Percentiles rank a stretch among this genome's conserved stretches.
Evolutionary conservation across 2,888 invertebrate genomes (phyloP).

Genomic region (Drosophila koepferae): DNA sequence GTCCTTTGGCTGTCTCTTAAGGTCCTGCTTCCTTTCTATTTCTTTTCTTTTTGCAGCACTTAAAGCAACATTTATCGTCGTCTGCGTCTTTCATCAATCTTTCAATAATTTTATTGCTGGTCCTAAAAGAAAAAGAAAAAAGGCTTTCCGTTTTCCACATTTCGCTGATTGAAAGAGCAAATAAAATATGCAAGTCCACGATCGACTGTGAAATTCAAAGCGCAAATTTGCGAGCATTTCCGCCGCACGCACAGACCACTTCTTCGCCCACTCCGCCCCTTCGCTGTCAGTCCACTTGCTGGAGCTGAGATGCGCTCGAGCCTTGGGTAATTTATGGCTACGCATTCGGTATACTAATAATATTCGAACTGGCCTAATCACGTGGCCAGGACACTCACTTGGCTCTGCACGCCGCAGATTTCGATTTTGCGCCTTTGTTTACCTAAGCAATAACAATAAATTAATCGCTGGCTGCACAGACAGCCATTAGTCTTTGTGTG

Average conservation of each 20-base stretch:
- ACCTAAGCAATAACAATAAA: conserved; percentile 81
- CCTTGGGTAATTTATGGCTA: conserved; percentile 75
- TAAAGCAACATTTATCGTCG: conserved; percentile 37
- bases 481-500: conserved; percentile 65
- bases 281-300: not conserved
- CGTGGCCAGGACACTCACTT: conserved; percentile 14
- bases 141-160: conserved; percentile 60
- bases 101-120: conserved; percentile 65
- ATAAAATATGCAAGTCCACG: conserved; percentile 78
- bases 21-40: conserved; percentile 5
- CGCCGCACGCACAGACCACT: conserved; percentile 64
- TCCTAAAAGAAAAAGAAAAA: conserved; percentile 14
- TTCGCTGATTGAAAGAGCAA: conserved; percentile 70
- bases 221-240: conserved; percentile 73
- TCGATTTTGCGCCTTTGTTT: conserved; percentile 73
- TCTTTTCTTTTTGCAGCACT: conserved; percentile 7
- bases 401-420: conserved; percentile 13
- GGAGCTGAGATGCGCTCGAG: conserved; percentile 63
- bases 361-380: conserved; percentile 59
- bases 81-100: conserved; percentile 59
- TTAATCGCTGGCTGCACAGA: conserved; percentile 60
- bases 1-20: conserved; percentile 39
- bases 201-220: conserved; percentile 68
- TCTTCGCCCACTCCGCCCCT: not conserved
- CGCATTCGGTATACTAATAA: conserved; percentile 80